Evolutionary conservation across 2,888 invertebrate species (phyloP), one percentile per base, ranked within the genome.

Genomic region (Conops quadrifasciatus): DNA sequence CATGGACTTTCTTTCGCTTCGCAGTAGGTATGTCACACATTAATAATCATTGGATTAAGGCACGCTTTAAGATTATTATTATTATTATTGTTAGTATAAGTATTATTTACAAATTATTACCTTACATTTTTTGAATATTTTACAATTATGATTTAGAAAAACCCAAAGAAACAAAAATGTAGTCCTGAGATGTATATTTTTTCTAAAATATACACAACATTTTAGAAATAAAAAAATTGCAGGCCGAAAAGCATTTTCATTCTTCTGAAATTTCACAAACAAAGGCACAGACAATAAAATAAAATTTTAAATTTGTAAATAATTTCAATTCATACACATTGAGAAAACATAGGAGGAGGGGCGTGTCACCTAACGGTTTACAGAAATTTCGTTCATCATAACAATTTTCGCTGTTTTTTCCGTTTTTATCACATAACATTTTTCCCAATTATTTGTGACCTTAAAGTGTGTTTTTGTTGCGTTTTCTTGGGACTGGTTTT

Each of bases 381-480:
- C 65, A 59, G 45, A 58, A 7, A 56, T 56, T 62, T 43, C 1
- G 1, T 43, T 47, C n/a, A n/a, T 16, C 24, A 47, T 7, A 9
- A 5, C 5, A 15, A 28, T 28, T 24, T 0, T n/a, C n/a, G n/a
- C n/a, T n/a, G n/a, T 24, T 28, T 28, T 21, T 63, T 58, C 26
- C 9, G 19, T 63, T 21, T 47, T 47, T 45, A 73, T 76, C 75
- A 77, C 70, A 73, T 80, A 83, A 84, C 83, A 84, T 84, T 84
- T 82, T 84, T 84, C 84, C 84, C 84, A 84, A 84, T 84, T 84
- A 79, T 81, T 77, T 81, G 83, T 84, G 84, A 84, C 84, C 84
- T 84, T 84, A 84, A 84, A 84, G 84, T 84, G 84, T 84, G 84
- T 84, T 84, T 84, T 78, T 76, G 75, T 62, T 69, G 59, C 45